Percentiles rank a stretch among this genome's conserved stretches.
Conservation (phyloP, 2,888 invertebrate species). For the Ctena decussata region DNA sequence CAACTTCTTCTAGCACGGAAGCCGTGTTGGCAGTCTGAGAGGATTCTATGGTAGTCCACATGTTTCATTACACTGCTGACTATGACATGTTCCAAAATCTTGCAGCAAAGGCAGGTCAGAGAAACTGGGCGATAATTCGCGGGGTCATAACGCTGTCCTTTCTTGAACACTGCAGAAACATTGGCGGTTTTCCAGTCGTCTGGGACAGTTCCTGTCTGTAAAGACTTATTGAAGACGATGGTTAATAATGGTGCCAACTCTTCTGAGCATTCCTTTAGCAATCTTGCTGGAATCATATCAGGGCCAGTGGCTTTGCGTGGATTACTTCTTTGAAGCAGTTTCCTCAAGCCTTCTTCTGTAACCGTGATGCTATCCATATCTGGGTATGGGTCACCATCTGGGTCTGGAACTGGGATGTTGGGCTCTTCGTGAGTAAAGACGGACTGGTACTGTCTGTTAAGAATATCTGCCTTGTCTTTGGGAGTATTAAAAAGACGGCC, state of each 20-base stretch:
- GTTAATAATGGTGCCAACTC: conserved; percentile 9
- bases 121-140: conserved; percentile 31
- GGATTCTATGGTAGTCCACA: conserved; percentile 22
- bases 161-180: conserved; percentile 17
- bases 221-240: conserved; percentile 5
- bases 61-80: conserved; percentile 14
- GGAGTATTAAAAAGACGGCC: not conserved
- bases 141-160: conserved; percentile 10
- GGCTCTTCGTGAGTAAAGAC: not conserved
- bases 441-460: conserved; percentile 6
- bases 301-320: conserved; percentile 6
- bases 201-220: conserved; percentile 3
- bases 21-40: conserved; percentile 47
- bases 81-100: conserved; percentile 28
- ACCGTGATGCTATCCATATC: not conserved
- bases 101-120: conserved; percentile 29
- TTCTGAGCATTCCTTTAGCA: conserved; percentile 10
- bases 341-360: not conserved
- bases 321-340: not conserved
- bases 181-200: conserved; percentile 15
- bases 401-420: not conserved
- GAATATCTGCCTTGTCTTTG: conserved; percentile 1
- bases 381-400: not conserved
- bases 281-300: conserved; percentile 16
- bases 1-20: conserved; percentile 33